These are phyloP conservation scores for Drosophila saltans DNA, from an alignment of 1,140 invertebrate species.

Conservation along the genomic window DNA sequence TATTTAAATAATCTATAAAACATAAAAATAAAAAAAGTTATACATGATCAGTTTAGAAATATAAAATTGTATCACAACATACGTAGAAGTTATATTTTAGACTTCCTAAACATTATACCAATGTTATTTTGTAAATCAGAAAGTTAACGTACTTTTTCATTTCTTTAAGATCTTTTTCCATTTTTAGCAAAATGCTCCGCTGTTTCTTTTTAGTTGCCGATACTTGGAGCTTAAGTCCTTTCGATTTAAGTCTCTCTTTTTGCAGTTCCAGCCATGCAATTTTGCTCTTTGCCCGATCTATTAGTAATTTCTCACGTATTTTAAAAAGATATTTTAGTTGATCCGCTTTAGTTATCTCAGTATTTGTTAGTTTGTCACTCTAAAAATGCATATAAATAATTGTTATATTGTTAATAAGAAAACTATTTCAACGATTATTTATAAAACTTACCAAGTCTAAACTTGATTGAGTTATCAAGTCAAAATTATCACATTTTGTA, in stretches of 20 bases:
- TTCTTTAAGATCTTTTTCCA: slow-evolving; percentile 8
- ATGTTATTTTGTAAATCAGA: no score
- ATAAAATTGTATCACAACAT: no score
- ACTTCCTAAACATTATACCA: no score
- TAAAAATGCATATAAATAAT: neutral
- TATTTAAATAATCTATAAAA: slow-evolving; percentile 6
- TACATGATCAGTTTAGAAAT: neutral
- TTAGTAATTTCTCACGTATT: slow-evolving; percentile 54
- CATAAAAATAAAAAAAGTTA: neutral
- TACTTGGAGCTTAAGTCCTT: slow-evolving; percentile 26
- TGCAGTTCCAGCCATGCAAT: slow-evolving; percentile 64
- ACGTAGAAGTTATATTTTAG: no score
- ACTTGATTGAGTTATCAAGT: neutral
- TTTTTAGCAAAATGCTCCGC: slow-evolving; percentile 12
- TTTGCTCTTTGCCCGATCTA: slow-evolving; percentile 59
- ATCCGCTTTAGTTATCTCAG: neutral
- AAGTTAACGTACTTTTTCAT: slow-evolving; percentile 6
- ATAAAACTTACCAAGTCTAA: slow-evolving; percentile 1
- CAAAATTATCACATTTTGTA: neutral
- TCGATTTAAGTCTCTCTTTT: slow-evolving; percentile 52
- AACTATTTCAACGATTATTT: no score
- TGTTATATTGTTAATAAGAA: neutral
- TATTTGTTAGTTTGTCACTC: neutral
- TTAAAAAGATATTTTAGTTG: slow-evolving; percentile 17
- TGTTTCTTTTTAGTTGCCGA: slow-evolving; percentile 14